These are phyloP conservation scores for Poeciliopsis turrubarensis DNA, from an alignment of 2,113 vertebrate species.

Conservation along the genomic window DNA sequence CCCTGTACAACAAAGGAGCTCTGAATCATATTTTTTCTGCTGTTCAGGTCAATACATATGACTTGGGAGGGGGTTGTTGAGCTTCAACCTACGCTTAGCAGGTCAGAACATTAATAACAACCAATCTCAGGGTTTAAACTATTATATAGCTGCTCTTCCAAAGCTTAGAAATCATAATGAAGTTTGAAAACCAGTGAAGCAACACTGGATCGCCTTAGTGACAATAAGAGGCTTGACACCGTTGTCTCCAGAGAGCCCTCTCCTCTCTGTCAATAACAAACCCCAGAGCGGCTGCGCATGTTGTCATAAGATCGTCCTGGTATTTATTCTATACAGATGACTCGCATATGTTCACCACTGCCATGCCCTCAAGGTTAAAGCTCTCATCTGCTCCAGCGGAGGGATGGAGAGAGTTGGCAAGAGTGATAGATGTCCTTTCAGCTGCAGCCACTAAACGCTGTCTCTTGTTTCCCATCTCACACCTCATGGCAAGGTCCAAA, in stretches of 20 bases:
- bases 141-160: not conserved
- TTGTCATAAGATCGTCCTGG: slow-evolving; percentile 69
- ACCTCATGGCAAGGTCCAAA: slow-evolving; percentile 50
- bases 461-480: slow-evolving; percentile 52
- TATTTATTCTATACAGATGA: slow-evolving; percentile 76
- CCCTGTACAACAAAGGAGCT: slow-evolving; percentile 9
- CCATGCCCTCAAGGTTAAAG: slow-evolving; percentile 66
- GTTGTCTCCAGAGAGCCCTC: slow-evolving; percentile 36
- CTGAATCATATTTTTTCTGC: not conserved
- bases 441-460: slow-evolving; percentile 45
- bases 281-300: slow-evolving; percentile 60
- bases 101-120: not conserved
- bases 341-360: slow-evolving; percentile 70
- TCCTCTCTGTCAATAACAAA: slow-evolving; percentile 59
- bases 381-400: slow-evolving; percentile 43
- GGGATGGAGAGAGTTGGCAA: slow-evolving; percentile 51
- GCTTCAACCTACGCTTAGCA: not conserved
- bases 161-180: slow-evolving; percentile 14
- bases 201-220: slow-evolving; percentile 34
- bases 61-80: not conserved
- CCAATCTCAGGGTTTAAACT: not conserved
- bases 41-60: not conserved
- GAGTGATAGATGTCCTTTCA: slow-evolving; percentile 58
- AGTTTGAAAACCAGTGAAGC: slow-evolving; percentile 24
- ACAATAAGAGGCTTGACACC: slow-evolving; percentile 43